A percentile compares a stretch with the other conserved stretches of the same genome.
Conservation (phyloP, 2,797 vertebrate genomes). For the Adelosebastes latens region DNA sequence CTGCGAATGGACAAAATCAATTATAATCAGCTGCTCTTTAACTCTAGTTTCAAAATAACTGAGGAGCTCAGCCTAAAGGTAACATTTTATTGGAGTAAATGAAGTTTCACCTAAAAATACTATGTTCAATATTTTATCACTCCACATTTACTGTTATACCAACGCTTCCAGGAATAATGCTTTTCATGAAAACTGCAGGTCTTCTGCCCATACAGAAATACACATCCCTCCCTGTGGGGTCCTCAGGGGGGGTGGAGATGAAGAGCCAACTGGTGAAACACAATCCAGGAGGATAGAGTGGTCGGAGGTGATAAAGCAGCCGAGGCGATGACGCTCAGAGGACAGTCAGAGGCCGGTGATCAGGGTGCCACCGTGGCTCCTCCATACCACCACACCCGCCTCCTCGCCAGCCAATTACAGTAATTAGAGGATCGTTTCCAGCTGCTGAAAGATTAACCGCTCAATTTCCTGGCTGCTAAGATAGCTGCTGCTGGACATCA, state of each 20-base stretch:
- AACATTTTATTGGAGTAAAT: constrained; percentile 6
- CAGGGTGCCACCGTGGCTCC: constrained; percentile 38
- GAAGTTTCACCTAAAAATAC: constrained; percentile 16
- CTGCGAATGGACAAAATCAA: background rate
- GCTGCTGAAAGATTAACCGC: constrained; percentile 62
- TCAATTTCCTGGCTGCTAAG: constrained; percentile 48
- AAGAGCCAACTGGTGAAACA: constrained; percentile 47
- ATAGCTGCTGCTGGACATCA: constrained; percentile 7
- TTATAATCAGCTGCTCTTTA: constrained; percentile 13
- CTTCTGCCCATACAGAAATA: background rate
- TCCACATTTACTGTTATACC: constrained; percentile 1
- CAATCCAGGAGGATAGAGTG: constrained; percentile 50
- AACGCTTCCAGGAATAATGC: background rate
- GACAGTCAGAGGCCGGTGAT: constrained; percentile 55
- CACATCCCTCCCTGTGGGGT: constrained; percentile 45
- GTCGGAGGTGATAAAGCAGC: constrained; percentile 54
- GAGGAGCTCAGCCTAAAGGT: background rate
- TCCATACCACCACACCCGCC: constrained; percentile 45
- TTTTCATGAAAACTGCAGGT: constrained; percentile 11
- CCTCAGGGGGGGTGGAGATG: background rate
- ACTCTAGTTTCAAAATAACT: constrained; percentile 18
- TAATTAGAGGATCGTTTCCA: constrained; percentile 71
- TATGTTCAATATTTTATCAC: constrained; percentile 13
- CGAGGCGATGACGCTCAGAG: constrained; percentile 48
- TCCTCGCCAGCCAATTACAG: constrained; percentile 70